These are phyloP conservation scores for Synergus umbraculus DNA, from an alignment of 2,888 invertebrate genomes.

Conservation along the genomic window DNA sequence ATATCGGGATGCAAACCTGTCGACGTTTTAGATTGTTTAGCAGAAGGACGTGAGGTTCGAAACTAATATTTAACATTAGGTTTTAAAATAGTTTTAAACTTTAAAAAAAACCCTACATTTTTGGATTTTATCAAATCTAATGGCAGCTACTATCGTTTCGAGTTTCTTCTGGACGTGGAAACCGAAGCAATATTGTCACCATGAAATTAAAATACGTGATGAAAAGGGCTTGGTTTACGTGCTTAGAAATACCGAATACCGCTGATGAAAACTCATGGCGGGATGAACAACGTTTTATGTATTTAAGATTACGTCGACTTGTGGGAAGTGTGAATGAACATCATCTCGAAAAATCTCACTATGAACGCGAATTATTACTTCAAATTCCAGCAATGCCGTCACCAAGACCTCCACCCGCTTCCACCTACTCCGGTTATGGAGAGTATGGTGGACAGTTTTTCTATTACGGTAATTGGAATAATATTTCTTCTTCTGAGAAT, in stretches of 20 bases:
- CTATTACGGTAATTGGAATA: conserved; percentile 65
- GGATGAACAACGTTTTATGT: conserved; percentile 74
- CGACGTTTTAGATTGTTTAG: conserved; percentile 72
- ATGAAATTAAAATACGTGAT: conserved; percentile 72
- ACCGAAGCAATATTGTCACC: conserved; percentile 58
- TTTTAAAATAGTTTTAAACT: too few species aligned
- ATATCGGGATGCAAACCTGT: conserved; percentile 73
- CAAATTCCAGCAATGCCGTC: conserved; percentile 52
- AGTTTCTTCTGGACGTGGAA: conserved; percentile 57
- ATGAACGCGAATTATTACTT: conserved; percentile 63
- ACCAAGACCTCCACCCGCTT: conserved; percentile 63
- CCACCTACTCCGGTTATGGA: conserved; percentile 73
- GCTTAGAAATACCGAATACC: conserved; percentile 62
- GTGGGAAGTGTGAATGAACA: conserved; percentile 72
- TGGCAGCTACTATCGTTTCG: conserved; percentile 60
- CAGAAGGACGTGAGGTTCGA: conserved; percentile 67
- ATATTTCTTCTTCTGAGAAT: neutral
- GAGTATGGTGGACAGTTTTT: conserved; percentile 72
- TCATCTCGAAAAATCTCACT: conserved; percentile 65
- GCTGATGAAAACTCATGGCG: conserved; percentile 70
- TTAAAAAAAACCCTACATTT: neutral
- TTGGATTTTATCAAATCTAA: neutral
- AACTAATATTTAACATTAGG: neutral
- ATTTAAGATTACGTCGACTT: conserved; percentile 71
- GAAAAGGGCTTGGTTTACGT: conserved; percentile 73